Evolutionary conservation across 2,888 invertebrate species (phyloP).

Genomic region (Carcina quercana): DNA sequence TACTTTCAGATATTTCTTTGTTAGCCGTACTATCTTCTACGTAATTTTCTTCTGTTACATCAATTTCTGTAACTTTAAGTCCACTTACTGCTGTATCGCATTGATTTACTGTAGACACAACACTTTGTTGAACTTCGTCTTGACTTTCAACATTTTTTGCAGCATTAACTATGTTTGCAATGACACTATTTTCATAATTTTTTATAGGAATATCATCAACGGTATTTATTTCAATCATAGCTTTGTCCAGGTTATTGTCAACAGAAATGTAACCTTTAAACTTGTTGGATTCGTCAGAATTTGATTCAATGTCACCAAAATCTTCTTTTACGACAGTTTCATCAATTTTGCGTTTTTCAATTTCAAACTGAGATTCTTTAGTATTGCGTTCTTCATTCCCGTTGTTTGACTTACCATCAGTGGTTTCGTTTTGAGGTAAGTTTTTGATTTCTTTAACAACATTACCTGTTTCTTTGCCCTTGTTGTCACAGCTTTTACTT

Average conservation of each 20-base stretch:
- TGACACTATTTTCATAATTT: slow-evolving; percentile 2
- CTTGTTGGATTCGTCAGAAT: too few species aligned
- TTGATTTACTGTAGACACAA: background rate
- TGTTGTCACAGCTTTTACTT: background rate
- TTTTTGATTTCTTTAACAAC: background rate
- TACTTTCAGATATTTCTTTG: background rate
- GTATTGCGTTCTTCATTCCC: background rate
- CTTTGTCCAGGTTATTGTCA: slow-evolving; percentile 12
- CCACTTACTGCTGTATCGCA: background rate
- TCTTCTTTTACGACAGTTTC: background rate
- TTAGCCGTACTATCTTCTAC: background rate
- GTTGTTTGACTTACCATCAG: background rate
- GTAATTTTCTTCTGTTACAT: background rate
- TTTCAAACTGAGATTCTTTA: background rate
- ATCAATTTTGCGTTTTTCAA: background rate
- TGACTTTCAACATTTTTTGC: background rate
- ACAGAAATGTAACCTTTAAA: slow-evolving; percentile 3
- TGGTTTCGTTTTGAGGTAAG: too few species aligned
- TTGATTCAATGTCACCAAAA: too few species aligned
- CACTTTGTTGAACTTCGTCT: background rate
- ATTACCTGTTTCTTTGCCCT: background rate
- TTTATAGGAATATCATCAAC: slow-evolving; percentile 17
- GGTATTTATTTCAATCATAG: slow-evolving; percentile 12
- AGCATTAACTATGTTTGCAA: background rate
- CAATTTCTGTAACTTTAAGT: background rate